Evolutionary conservation across 92 coral and sea anemone species (phyloP).

Genomic region (Heteractis magnifica): DNA sequence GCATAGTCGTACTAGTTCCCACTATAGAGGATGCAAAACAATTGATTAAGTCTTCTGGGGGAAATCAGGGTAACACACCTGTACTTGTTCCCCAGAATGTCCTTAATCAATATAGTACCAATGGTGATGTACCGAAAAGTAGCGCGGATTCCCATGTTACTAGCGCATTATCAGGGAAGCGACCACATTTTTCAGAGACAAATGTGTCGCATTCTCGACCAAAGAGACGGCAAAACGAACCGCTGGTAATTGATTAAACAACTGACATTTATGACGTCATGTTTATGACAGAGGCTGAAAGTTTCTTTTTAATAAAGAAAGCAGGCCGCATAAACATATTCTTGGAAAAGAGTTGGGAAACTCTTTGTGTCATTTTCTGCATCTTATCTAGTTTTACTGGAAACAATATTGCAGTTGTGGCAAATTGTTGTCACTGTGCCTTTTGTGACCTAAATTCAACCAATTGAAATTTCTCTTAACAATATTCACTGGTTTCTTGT

Average conservation of each 20-base stretch:
- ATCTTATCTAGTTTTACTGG: too few relatives aligned
- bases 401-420: too few relatives aligned
- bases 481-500: too few relatives aligned
- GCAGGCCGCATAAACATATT: too few relatives aligned
- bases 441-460: too few relatives aligned
- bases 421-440: too few relatives aligned
- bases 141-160: constrained; percentile 5
- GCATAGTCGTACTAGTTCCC: constrained; percentile 88
- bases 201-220: constrained; percentile 17
- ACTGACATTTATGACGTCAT: not conserved
- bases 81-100: constrained; percentile 81
- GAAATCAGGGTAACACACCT: constrained; percentile 64
- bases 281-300: too few relatives aligned
- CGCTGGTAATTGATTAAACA: constrained; percentile 19
- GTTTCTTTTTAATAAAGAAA: too few relatives aligned
- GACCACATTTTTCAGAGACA: constrained; percentile 23
- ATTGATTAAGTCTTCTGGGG: constrained; percentile 76
- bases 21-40: constrained; percentile 87
- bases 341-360: too few relatives aligned
- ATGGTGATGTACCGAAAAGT: constrained; percentile 24
- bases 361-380: too few relatives aligned
- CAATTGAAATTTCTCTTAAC: too few relatives aligned
- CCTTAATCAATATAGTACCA: constrained; percentile 34
- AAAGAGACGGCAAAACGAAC: constrained; percentile 22
- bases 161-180: constrained; percentile 18